Conservation (phyloP, 2,797 vertebrate genomes). For the Centroberyx gerrardi region DNA sequence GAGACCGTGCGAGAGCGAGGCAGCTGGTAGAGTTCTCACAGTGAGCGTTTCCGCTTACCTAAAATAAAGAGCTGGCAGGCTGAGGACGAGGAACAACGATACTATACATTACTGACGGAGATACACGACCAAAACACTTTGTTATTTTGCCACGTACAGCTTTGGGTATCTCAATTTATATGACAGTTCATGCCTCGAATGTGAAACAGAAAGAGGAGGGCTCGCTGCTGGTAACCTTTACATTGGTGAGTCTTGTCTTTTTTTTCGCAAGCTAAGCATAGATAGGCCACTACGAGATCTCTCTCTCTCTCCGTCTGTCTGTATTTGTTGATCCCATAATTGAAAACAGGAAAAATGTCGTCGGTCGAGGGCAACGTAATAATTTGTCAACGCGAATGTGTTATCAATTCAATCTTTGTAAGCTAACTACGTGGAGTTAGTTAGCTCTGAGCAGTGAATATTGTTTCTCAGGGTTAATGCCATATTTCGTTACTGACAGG, state of each 20-base stretch:
- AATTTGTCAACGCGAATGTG: slow-evolving; percentile 10
- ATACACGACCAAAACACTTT: slow-evolving; percentile 41
- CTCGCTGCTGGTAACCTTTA: slow-evolving; percentile 78
- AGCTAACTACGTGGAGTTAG: slow-evolving; percentile 19
- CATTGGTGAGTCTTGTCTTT: slow-evolving; percentile 78
- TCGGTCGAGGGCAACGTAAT: no score
- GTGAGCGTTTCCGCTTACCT: slow-evolving; percentile 78
- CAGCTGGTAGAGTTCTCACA: slow-evolving; percentile 77
- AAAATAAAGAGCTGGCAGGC: slow-evolving; percentile 67
- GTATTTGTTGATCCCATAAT: slow-evolving; percentile 4
- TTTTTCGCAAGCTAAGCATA: slow-evolving; percentile 72
- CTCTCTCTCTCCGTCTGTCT: background rate
- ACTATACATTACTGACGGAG: slow-evolving; percentile 12
- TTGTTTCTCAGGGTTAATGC: background rate
- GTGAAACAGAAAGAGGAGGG: slow-evolving; percentile 77
- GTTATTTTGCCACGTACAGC: slow-evolving; percentile 4
- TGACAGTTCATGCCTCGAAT: slow-evolving; percentile 74
- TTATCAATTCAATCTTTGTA: background rate
- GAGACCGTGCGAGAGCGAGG: slow-evolving; percentile 83
- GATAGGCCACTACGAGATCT: slow-evolving; percentile 64
- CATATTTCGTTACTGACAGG: slow-evolving; percentile 1
- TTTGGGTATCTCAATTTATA: slow-evolving; percentile 28
- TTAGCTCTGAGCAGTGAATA: slow-evolving; percentile 21
- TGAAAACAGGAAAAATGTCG: background rate
- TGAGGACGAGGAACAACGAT: slow-evolving; percentile 49